These are phyloP conservation scores for Scopus umbretta DNA, from an alignment of 2,113 vertebrate species.

Conservation along the genomic window DNA sequence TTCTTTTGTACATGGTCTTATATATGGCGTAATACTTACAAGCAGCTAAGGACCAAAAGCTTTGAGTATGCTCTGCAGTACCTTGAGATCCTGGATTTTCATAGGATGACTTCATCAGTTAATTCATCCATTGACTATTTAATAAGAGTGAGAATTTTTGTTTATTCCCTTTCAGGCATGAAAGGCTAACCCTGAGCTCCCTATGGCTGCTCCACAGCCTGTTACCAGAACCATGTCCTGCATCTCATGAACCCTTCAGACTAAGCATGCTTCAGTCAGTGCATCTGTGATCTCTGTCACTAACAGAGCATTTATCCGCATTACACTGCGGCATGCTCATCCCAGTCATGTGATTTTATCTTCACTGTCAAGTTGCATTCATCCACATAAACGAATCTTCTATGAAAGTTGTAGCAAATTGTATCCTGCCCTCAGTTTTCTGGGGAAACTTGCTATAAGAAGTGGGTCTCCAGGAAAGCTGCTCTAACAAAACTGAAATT, in stretches of 20 bases:
- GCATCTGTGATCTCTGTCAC: neutral
- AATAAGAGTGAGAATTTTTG: neutral
- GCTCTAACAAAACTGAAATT: neutral
- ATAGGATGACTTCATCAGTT: neutral
- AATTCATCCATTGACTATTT: neutral
- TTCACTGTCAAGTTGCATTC: neutral
- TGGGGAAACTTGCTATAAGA: neutral
- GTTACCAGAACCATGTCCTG: neutral
- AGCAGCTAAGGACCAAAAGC: neutral
- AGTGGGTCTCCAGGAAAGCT: neutral
- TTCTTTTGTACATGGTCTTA: neutral
- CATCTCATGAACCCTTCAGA: neutral
- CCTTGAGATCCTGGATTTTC: neutral
- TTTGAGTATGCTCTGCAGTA: neutral
- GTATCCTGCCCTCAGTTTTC: neutral
- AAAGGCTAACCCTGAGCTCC: neutral
- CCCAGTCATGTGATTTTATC: neutral
- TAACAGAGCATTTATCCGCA: neutral
- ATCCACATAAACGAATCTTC: neutral
- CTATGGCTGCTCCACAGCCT: neutral
- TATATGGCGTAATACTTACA: neutral
- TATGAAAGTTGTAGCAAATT: neutral
- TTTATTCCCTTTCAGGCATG: neutral
- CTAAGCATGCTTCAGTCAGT: neutral
- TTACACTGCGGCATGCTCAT: neutral